These are phyloP conservation scores for Toxostoma redivivum DNA, from an alignment of 2,113 vertebrate species.

Conservation along the genomic window DNA sequence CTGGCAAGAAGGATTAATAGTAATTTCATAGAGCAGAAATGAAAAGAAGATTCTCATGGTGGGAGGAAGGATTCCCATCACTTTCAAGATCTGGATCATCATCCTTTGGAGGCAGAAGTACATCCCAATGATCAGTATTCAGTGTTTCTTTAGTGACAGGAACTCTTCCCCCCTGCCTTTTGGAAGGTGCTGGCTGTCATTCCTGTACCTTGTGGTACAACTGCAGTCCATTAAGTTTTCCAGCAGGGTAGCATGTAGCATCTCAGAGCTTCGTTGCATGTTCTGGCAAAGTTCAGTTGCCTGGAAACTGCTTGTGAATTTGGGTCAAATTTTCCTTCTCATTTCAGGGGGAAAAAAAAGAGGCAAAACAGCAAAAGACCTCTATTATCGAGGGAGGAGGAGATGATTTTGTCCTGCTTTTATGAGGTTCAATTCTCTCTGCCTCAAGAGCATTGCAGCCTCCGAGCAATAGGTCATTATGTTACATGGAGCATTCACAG, in stretches of 20 bases:
- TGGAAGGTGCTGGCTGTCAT: not conserved
- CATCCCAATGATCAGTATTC: not conserved
- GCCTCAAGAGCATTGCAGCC: not conserved
- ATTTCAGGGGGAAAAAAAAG: not conserved
- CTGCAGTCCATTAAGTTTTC: not conserved
- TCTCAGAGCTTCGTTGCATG: not conserved
- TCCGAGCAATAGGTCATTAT: not conserved
- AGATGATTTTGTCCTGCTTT: conserved; percentile 8
- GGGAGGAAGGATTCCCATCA: not conserved
- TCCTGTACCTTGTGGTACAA: not conserved
- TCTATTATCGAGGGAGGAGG: not conserved
- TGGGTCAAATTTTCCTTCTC: conserved; percentile 48
- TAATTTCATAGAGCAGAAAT: not conserved
- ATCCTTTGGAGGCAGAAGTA: not conserved
- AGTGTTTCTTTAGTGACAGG: not conserved
- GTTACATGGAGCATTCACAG: not conserved
- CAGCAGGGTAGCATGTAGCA: not conserved
- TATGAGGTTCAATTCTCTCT: not conserved
- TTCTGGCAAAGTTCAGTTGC: conserved; percentile 37
- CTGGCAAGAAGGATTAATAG: not conserved
- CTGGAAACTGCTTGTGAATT: conserved; percentile 44
- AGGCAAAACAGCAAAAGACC: not conserved
- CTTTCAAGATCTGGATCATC: not conserved
- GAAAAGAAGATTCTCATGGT: not conserved
- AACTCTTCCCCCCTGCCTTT: not conserved